Conservation (phyloP, 2,888 invertebrate species). For the Allygus modestus region DNA sequence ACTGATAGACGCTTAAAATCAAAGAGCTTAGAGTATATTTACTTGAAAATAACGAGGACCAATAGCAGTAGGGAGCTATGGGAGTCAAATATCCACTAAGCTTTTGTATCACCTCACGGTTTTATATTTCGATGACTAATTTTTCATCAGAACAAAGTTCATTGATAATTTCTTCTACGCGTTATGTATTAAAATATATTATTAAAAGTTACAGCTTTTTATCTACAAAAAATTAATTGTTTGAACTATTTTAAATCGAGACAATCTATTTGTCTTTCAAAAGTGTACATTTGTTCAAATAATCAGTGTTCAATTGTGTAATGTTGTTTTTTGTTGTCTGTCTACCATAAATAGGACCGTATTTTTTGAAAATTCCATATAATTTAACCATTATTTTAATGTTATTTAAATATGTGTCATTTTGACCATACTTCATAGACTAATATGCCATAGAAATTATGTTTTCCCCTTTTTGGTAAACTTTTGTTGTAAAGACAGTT, state of each 20-base stretch:
- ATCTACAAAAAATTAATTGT: neutral
- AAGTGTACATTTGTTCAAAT: neutral
- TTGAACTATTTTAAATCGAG: neutral
- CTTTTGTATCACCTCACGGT: neutral
- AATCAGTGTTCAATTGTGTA: neutral
- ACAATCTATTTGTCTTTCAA: constrained; percentile 12
- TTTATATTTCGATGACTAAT: neutral
- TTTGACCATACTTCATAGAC: too few species aligned
- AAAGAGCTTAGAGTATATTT: constrained; percentile 29
- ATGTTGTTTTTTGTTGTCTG: neutral
- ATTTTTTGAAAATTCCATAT: too few species aligned
- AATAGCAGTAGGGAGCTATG: constrained; percentile 4
- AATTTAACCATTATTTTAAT: too few species aligned
- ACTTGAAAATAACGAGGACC: constrained; percentile 8
- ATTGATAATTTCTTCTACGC: neutral
- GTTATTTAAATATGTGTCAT: too few species aligned
- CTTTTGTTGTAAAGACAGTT: too few species aligned
- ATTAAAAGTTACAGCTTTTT: neutral
- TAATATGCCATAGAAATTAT: too few species aligned
- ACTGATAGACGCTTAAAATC: constrained; percentile 4
- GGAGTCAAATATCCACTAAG: constrained; percentile 20
- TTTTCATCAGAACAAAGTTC: neutral
- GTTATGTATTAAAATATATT: too few species aligned
- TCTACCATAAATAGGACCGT: neutral
- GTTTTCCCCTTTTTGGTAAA: too few species aligned